phyloP scores from a whole-genome alignment of 1,140 invertebrate species.

The Papilio glaucus region DNA sequence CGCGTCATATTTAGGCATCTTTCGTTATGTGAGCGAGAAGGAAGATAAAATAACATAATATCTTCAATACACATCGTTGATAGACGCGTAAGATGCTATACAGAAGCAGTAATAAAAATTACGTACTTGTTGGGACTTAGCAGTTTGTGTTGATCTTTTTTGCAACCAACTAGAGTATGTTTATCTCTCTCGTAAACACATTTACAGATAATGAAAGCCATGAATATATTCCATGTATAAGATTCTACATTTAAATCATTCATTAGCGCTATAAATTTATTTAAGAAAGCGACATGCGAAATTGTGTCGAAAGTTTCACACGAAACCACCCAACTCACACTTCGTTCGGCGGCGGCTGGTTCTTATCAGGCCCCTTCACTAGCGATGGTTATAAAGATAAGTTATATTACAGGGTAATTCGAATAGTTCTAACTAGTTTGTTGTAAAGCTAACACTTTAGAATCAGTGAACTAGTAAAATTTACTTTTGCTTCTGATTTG shows the following conservation, averaged over 20 bases:
- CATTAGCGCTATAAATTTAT: constrained; percentile 2
- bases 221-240: neutral
- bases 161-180: no score
- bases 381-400: constrained; percentile 45
- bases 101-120: no score
- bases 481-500: neutral
- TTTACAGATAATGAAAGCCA: no score
- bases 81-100: no score
- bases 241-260: neutral
- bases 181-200: no score
- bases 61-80: no score
- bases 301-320: constrained; percentile 34
- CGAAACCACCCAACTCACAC: constrained; percentile 36
- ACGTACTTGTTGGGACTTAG: no score
- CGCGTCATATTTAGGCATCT: no score
- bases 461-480: constrained; percentile 3
- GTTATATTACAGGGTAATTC: constrained; percentile 38
- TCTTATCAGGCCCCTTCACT: constrained; percentile 41
- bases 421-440: constrained; percentile 16
- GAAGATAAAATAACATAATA: no score
- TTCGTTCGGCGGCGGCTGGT: constrained; percentile 39
- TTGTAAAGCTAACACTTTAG: constrained; percentile 7
- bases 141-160: no score
- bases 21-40: no score
- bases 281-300: constrained; percentile 1